Base-by-base conservation (phyloP, 2,113 vertebrate genomes). In the Barnardius zonarius region DNA sequence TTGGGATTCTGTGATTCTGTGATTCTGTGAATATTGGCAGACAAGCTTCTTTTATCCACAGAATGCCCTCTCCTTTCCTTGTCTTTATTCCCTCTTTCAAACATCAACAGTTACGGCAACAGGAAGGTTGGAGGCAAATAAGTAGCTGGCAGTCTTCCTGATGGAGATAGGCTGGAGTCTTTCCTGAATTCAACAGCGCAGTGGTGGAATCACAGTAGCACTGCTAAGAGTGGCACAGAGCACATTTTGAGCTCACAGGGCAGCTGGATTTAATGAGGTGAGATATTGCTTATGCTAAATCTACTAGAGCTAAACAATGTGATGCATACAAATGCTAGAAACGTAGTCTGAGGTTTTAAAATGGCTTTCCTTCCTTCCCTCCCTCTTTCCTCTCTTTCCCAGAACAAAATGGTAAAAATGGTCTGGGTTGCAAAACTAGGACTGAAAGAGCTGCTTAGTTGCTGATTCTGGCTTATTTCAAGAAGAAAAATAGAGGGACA, bases 191-290 rank as follows among this genome's bases (percentile, higher is more conserved):
- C 39, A 31, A 0, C 24, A 80, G 51, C 23, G 16, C n/a, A 43
- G 68, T 88, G 72, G 54, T 39, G 54, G 72, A 83, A 74, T 49
- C 6, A 2, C 55, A 83, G 41, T 31, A 63, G 55, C 31, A 28
- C 25, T 88, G 27, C 72, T 68, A 48, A 59, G 46, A 44, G 79
- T 54, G 61, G 52, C 57, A 63, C 20, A 20, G 59, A 77, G 18
- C 33, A n/a, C 35, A n/a, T 70, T 67, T 54, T 59, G 59, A 77
- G 61, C 85, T 95, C 0, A 0, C 39, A 72, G 75, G 49, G 54
- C 83, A 63, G 54, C 79, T 93, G 92, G 24, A 51, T 93, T 94
- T 96, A 93, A 86, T 85, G 66, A 95, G 39, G 33, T 85, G 84
- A 94, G 49, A 24, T 68, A 57, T 5, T 86, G 86, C 59, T 96